Base-by-base conservation (phyloP, 2,888 invertebrate genomes). In the Noctua comes region DNA sequence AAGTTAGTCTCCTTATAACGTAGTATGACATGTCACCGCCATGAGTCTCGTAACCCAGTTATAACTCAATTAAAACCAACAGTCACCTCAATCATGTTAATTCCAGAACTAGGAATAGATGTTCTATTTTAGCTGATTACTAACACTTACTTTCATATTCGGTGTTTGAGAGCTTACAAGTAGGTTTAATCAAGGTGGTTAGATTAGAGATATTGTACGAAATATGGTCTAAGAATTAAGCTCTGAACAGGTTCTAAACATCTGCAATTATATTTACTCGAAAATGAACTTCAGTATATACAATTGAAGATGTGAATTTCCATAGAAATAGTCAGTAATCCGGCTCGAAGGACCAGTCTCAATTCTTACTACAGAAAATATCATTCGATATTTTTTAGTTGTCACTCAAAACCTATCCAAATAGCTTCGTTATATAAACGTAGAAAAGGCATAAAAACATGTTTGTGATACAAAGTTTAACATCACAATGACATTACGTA, bases 401-500 rank as follows among this genome's bases (percentile, higher is more conserved):
- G 5, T 13, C 48, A 43, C 46, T 77, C 18, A 27, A 57, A 66
- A 77, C 24, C 13, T 27, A 46, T 36, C 2, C n/a, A 13, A 27
- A 48, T 18, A 5, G 16, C 2, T 43, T 51, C 1, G 36, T 66
- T 65, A 57, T 18, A 43, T 68, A 59, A 57, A 57, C 18, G 1
- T 62, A 62, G 11, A 40, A 31, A 11, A 62, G 4, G 18, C 27
- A 24, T 64, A 46, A 64, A 70, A 71, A 68, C 75, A 69, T 74
- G 54, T 74, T 76, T 62, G 36, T 76, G n/a, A 48, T 68, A 69
- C 72, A 83, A 80, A 65, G 69, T 84, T 84, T 76, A 65, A 68
- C 92, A 89, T 91, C 88, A 93, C 94, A 96, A 96, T 96, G 95
- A 95, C 95, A 94, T 96, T 96, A 95, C 92, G 92, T 92, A 94